Base-by-base conservation (phyloP, 1,140 invertebrate genomes). In the Gryon sp. region DNA sequence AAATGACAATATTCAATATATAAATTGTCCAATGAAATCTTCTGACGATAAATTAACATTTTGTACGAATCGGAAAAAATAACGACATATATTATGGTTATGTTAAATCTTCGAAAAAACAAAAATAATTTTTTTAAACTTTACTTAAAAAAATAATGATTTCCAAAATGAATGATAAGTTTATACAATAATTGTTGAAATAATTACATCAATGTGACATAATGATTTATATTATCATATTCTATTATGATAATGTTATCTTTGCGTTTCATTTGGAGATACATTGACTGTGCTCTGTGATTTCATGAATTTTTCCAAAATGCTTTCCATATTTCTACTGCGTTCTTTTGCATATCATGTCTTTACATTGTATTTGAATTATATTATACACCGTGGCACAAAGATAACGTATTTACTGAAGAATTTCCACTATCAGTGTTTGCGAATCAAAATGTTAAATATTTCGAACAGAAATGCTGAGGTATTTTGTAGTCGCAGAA, bases 381-480 rank as follows among this genome's bases (percentile, higher is more conserved):
- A 32, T 45, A 34, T 41, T 52, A 28, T 38, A 16, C 41, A 19
- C 32, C 14, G 5, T 4, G 9, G 11, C 32, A 45, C 46, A 40
- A 52, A 43, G 60, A 45, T 65, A 65, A 53, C 36, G 48, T 65
- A 65, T 65, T 65, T 45, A 52, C 46, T 30, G 60, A 53, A 65
- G 26, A 52, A 65, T 65, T 65, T 65, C 26, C 11, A 16, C 6
- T 62, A 18, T 24, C 41, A 48, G 8, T 7, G 9, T 45, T 30
- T 19, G 24, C n/a, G 19, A 30, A 32, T 36, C 36, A 24, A 52
- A 50, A 63, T 52, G 50, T 63, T 52, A 30, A 41, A 48, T 32
- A 63, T 41, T 41, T 52, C 12, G 22, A 45, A 59, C 38, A 32
- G 22, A 45, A 45, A 28, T n/a, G 36, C 19, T 19, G 36, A 41